Evolutionary conservation across 2,113 vertebrate genomes (phyloP), one percentile per base, ranked within the genome.

Genomic region (Serilophus lunatus): DNA sequence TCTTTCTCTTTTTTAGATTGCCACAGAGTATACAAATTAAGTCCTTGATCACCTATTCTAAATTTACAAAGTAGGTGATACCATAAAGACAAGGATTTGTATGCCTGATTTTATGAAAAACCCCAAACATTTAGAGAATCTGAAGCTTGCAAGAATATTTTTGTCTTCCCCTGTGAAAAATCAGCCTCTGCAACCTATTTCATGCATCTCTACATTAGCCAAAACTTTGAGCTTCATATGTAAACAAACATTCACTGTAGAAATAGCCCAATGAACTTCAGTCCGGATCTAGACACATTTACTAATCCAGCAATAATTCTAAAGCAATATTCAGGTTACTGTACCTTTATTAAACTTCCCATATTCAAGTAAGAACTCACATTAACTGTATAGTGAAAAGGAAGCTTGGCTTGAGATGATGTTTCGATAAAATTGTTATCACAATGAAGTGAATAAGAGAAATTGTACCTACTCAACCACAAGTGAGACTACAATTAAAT

Each of bases 11-110:
- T 68, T 80, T 87, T 96, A 76, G 82, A 65, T 69, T 96, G 92
- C 90, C 95, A 96, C 54, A 92, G 54, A 93, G 74, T 70, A 94
- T n/a, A 95, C 68, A 93, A 94, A 94, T 96, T 70, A 86, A 92
- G n/a, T 68, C 75, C 57, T 88, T 84, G 60, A 93, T 78, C 97
- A 90, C 65, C 80, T 18, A 95, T 64, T 82, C 54, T 33, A 88
- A 92, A 93, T 92, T 96, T 88, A 90, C 49, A 44, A 71, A 94
- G 69, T 94, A 90, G 0, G 1, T 42, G 63, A 75, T 86, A 85
- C 33, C 82, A 82, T 72, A 93, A 93, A 96, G 83, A 94, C 68
- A 95, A 44, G 36, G 31, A 38, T 93, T 91, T 92, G n/a, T 38
- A 35, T 14, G 47, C 51, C 68, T 94, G 60, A 96, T 86, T 96